Conservation (phyloP, 2,888 invertebrate species). For the Paralinhomoeus sp. region DNA sequence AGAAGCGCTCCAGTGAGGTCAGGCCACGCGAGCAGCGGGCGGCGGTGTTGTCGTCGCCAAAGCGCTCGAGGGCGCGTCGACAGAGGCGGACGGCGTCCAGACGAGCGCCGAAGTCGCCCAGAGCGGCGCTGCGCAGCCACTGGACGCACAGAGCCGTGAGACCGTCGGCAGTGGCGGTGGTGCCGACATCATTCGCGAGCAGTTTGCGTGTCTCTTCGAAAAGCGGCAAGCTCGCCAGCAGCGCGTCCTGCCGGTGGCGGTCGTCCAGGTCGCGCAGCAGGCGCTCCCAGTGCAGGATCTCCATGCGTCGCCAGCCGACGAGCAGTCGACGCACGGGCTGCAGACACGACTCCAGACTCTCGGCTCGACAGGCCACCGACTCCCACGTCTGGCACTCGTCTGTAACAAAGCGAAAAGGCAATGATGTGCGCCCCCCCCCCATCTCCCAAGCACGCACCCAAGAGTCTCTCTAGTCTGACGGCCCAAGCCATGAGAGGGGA, state of each 20-base stretch:
- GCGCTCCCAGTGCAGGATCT: slow-evolving; percentile 38
- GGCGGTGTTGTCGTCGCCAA: too few relatives aligned
- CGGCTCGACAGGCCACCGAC: slow-evolving; percentile 26
- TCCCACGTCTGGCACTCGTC: slow-evolving; percentile 22
- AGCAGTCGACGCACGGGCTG: slow-evolving; percentile 52
- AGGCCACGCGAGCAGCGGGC: too few relatives aligned
- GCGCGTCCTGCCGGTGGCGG: slow-evolving; percentile 11
- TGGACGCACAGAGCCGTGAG: slow-evolving; percentile 17
- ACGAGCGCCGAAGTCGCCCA: slow-evolving; percentile 59
- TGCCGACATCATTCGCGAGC: too few relatives aligned
- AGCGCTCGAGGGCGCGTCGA: not conserved
- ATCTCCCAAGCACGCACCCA: slow-evolving; percentile 32
- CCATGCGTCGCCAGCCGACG: slow-evolving; percentile 67
- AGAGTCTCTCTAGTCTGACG: slow-evolving; percentile 63
- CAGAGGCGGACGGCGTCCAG: slow-evolving; percentile 43
- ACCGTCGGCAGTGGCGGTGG: slow-evolving; percentile 9
- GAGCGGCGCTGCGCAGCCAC: slow-evolving; percentile 47
- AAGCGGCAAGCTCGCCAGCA: slow-evolving; percentile 16
- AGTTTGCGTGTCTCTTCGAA: too few relatives aligned
- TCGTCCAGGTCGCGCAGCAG: slow-evolving; percentile 7
- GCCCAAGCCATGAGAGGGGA: slow-evolving; percentile 66
- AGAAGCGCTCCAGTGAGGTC: not conserved
- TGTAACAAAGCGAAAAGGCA: slow-evolving; percentile 5
- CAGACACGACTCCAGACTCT: slow-evolving; percentile 50
- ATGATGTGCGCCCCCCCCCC: not conserved